phyloP scores from a whole-genome alignment of 92 coral and sea anemone species.

The Anthopleura xanthogrammica region DNA sequence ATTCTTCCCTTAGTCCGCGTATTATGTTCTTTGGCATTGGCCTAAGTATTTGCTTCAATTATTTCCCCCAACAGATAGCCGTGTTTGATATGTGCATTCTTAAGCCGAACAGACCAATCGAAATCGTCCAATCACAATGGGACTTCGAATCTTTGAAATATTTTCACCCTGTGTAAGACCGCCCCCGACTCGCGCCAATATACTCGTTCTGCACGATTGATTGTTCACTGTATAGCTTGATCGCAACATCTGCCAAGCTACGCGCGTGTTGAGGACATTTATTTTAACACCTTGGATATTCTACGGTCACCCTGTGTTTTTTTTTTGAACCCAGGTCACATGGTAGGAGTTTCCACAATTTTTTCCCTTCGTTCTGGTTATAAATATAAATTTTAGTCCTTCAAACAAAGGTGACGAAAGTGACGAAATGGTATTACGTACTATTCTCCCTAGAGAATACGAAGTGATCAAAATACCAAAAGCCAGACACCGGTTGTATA shows the following conservation, averaged over 20 bases:
- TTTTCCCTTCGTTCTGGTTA: not conserved
- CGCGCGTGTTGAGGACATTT: constrained; percentile 45
- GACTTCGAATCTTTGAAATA: constrained; percentile 72
- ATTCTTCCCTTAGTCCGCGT: constrained; percentile 3
- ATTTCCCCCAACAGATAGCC: constrained; percentile 60
- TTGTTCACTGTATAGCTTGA: constrained; percentile 44
- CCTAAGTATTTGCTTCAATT: constrained; percentile 72
- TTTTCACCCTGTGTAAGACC: constrained; percentile 50
- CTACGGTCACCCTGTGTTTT: not conserved
- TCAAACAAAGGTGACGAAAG: not conserved
- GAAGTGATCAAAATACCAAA: constrained; percentile 1
- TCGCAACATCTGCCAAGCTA: constrained; percentile 47
- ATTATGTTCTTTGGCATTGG: constrained; percentile 36
- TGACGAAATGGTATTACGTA: constrained; percentile 13
- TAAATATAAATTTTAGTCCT: not conserved
- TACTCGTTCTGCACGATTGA: constrained; percentile 37
- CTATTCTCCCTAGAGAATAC: constrained; percentile 5
- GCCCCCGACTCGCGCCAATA: constrained; percentile 65
- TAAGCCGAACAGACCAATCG: constrained; percentile 79
- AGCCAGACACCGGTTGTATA: not conserved
- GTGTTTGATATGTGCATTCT: constrained; percentile 89
- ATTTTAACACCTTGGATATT: not conserved
- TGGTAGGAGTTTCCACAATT: not conserved
- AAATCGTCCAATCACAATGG: constrained; percentile 50
- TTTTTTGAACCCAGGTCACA: not conserved